Evolutionary conservation across 2,888 invertebrate species (phyloP).

Genomic region (Strigamia crassipes): DNA sequence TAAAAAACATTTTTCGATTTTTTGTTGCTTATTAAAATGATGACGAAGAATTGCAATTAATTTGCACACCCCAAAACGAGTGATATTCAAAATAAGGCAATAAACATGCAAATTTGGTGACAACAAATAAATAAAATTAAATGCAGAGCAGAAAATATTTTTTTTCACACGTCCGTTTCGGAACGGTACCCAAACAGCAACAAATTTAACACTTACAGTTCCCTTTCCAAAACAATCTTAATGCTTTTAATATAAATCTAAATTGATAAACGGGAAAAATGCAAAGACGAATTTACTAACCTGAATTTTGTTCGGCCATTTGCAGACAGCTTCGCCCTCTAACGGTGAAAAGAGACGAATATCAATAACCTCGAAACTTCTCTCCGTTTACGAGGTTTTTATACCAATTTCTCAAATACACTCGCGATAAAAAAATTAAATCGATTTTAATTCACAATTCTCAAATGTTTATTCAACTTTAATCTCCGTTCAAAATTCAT

Average conservation of each 20-base stretch:
- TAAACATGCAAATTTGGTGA: slow-evolving; percentile 32
- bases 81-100: slow-evolving; percentile 22
- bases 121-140: slow-evolving; percentile 38
- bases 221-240: background rate
- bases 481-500: background rate
- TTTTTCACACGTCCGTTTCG: background rate
- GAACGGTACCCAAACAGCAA: background rate
- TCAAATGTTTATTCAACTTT: background rate
- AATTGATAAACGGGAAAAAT: slow-evolving; percentile 24
- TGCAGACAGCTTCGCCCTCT: slow-evolving; percentile 8
- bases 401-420: background rate
- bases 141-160: background rate
- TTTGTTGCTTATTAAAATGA: background rate
- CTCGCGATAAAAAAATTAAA: background rate
- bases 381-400: background rate
- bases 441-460: background rate
- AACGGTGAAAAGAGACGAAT: background rate
- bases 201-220: background rate
- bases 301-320: slow-evolving; percentile 40
- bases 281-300: slow-evolving; percentile 35
- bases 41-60: background rate
- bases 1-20: background rate
- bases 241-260: background rate
- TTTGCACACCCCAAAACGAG: background rate
- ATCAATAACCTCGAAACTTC: slow-evolving; percentile 13